Evolutionary conservation across 1,140 invertebrate species (phyloP).

Genomic region (Caenorhabditis elegans): DNA sequence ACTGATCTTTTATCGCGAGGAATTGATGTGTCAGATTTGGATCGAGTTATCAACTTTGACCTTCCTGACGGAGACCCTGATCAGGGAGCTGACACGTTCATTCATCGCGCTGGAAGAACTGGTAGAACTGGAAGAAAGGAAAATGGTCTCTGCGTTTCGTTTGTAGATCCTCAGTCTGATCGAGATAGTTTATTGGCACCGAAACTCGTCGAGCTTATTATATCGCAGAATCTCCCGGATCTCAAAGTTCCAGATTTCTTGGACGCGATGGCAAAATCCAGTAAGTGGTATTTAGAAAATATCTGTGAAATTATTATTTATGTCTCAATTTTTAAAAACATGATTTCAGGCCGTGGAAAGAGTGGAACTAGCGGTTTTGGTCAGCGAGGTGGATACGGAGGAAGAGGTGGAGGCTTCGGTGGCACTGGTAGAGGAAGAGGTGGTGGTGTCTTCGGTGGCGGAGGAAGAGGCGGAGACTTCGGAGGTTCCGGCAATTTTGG

Average conservation of each 20-base stretch:
- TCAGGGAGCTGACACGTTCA: background rate
- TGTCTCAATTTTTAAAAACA: too few relatives aligned
- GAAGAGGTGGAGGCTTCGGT: too few relatives aligned
- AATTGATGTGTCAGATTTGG: background rate
- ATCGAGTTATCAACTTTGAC: constrained; percentile 19
- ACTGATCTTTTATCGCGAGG: background rate
- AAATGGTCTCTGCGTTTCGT: background rate
- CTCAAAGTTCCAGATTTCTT: background rate
- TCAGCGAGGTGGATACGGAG: too few relatives aligned
- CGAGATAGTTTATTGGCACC: background rate
- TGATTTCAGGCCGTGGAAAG: too few relatives aligned
- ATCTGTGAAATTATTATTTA: background rate
- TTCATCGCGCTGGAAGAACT: background rate
- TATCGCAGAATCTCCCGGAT: too few relatives aligned
- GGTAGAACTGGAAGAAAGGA: background rate
- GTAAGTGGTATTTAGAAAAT: background rate
- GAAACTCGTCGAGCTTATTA: background rate
- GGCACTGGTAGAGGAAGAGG: too few relatives aligned
- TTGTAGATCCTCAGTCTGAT: background rate
- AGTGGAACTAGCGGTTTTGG: too few relatives aligned
- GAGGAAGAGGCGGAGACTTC: too few relatives aligned
- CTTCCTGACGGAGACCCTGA: background rate
- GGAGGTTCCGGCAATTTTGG: too few relatives aligned
- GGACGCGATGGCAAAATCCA: background rate
- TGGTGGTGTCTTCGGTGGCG: too few relatives aligned